phyloP scores from a whole-genome alignment of 2,888 invertebrate species.

The Epinotia bilunana region DNA sequence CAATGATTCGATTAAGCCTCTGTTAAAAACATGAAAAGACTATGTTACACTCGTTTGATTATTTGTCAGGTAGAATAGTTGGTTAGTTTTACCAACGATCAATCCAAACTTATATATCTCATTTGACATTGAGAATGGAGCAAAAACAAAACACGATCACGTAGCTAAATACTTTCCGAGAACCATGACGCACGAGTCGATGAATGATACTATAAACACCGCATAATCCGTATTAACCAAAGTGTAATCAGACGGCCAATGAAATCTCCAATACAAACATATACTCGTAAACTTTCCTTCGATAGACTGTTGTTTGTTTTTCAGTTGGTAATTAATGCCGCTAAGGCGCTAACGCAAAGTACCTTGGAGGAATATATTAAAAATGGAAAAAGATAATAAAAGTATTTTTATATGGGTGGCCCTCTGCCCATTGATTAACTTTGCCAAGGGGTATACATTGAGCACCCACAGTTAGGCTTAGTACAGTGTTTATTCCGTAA shows the following conservation, averaged over 20 bases:
- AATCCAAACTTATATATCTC: constrained; percentile 5
- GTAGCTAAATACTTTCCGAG: constrained; percentile 22
- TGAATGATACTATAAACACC: constrained; percentile 24
- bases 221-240: constrained; percentile 4
- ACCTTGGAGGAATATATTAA: not conserved
- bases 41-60: not conserved
- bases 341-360: no score
- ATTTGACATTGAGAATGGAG: constrained; percentile 29
- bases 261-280: not conserved
- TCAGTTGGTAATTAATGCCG: not conserved
- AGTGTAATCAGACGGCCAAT: not conserved
- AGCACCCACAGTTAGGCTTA: no score
- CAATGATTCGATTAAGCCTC: not conserved
- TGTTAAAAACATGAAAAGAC: not conserved
- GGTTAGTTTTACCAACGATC: not conserved
- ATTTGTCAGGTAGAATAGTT: not conserved
- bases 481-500: not conserved
- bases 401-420: no score
- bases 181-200: constrained; percentile 24
- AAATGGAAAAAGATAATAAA: no score
- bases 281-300: constrained; percentile 3
- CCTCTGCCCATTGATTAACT: no score
- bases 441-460: not conserved
- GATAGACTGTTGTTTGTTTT: not conserved
- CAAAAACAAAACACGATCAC: constrained; percentile 24